Evolutionary conservation across 2,797 vertebrate genomes (phyloP).

Genomic region (Pteronotus mesoamericanus): DNA sequence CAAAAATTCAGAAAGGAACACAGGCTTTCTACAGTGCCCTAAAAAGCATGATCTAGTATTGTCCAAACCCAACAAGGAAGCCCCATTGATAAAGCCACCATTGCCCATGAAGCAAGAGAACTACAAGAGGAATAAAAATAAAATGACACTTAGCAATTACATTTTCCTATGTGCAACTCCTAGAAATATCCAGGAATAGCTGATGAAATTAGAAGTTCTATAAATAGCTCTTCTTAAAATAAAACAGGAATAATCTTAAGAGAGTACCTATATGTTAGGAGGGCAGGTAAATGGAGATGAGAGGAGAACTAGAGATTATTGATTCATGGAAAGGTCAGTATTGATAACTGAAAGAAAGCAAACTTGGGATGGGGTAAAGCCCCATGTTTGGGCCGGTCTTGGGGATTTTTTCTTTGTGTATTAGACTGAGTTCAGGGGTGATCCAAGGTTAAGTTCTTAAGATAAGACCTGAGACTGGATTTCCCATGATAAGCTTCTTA

Average conservation of each 20-base stretch:
- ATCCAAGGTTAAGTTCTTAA: neutral
- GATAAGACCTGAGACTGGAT: neutral
- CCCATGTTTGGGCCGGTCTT: neutral
- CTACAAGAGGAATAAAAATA: neutral
- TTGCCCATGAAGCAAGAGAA: neutral
- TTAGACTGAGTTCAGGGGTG: neutral
- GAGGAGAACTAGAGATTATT: neutral
- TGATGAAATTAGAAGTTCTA: neutral
- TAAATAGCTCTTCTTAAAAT: constrained; percentile 52
- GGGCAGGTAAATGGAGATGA: neutral
- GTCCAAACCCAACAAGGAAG: neutral
- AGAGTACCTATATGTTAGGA: neutral
- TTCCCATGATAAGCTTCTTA: neutral
- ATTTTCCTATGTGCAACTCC: neutral
- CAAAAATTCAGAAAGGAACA: neutral
- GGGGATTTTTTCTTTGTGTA: neutral
- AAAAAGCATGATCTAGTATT: neutral
- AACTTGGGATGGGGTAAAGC: neutral
- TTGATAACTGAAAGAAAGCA: neutral
- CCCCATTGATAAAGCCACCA: neutral
- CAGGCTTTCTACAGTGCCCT: neutral
- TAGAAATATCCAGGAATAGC: constrained; percentile 1
- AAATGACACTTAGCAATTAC: neutral
- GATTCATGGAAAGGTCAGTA: neutral
- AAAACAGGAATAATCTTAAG: constrained; percentile 4